Percentiles rank a stretch among this genome's conserved stretches.
These are phyloP conservation scores for Catharus minimus DNA, from an alignment of 2,113 vertebrate genomes.

Conservation along the genomic window DNA sequence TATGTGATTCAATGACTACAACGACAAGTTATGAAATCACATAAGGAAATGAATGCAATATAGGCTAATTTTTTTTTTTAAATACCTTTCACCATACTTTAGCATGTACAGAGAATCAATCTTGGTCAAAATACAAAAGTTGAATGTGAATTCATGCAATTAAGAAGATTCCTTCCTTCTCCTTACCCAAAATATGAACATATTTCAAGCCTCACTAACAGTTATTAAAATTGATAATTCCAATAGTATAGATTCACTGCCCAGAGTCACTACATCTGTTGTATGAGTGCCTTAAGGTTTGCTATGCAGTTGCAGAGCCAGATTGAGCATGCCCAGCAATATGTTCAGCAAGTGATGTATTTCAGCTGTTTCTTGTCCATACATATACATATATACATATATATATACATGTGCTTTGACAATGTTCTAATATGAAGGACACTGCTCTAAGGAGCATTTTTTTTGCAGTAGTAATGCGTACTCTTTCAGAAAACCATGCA, in stretches of 20 bases:
- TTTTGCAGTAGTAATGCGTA: neutral
- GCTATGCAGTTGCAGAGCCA: neutral
- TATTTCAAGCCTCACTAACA: neutral
- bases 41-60: neutral
- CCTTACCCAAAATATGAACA: neutral
- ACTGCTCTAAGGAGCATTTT: conserved; percentile 2
- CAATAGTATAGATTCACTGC: neutral
- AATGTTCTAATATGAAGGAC: conserved; percentile 1
- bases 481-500: neutral
- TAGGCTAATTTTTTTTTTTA: neutral
- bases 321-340: conserved; percentile 9
- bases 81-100: neutral
- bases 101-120: neutral
- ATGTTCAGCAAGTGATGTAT: neutral
- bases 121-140: neutral
- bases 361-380: conserved; percentile 38
- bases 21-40: neutral
- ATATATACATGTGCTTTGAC: neutral
- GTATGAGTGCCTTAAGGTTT: neutral
- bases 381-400: neutral
- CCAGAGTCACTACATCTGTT: neutral
- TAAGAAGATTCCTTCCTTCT: neutral
- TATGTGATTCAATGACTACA: neutral
- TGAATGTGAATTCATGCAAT: neutral
- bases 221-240: neutral